Percentiles rank a stretch among this genome's conserved stretches.
phyloP scores from a whole-genome alignment of 2,113 vertebrate species.

The mouse (Mus musculus) region GRCm39 chr11:85641501-85642000 shows the following conservation, averaged over 20 bases:
- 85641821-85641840: constrained; percentile 36
- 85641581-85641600: background rate
- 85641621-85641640: background rate
- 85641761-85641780: background rate
- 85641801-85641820: background rate
- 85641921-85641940: background rate
- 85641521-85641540: background rate
- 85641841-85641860: constrained; percentile 55
- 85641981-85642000: background rate
- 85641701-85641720: background rate
- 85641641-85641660: background rate
- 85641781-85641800: background rate
- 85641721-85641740: background rate
- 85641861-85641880: constrained; percentile 42
- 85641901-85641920: background rate
- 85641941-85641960: background rate
- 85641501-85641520: background rate
- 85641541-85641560: background rate
- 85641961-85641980: background rate
- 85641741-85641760: background rate
- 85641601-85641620: background rate
- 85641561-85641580: background rate
- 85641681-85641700: background rate
- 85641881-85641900: constrained; percentile 14
- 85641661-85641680: background rate